phyloP scores from a whole-genome alignment of 2,113 vertebrate species.

The Lagopus leucura region DNA sequence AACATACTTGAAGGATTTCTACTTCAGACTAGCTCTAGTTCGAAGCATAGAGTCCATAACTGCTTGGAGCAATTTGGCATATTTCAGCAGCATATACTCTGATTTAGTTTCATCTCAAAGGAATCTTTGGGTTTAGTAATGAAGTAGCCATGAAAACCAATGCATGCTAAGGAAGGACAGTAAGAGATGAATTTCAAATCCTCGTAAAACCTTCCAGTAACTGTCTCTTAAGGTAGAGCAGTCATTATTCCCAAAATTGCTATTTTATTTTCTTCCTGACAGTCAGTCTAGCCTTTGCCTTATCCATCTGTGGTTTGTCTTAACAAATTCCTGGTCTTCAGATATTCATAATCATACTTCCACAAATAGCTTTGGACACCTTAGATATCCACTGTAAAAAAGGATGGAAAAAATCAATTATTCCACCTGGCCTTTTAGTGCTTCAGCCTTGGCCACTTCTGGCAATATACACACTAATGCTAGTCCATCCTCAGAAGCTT shows the following conservation, averaged over 20 bases:
- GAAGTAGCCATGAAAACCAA: not conserved
- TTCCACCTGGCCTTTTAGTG: not conserved
- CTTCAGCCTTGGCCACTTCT: not conserved
- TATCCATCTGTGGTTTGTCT: not conserved
- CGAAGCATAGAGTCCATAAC: not conserved
- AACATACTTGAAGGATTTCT: not conserved
- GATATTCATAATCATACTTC: not conserved
- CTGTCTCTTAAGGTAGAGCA: not conserved
- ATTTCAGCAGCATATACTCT: not conserved
- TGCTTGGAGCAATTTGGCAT: not conserved
- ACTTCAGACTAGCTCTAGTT: not conserved
- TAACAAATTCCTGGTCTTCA: not conserved
- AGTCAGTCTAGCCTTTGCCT: not conserved
- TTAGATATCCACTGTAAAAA: not conserved
- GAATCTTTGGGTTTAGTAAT: not conserved
- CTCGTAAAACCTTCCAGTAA: not conserved
- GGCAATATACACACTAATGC: not conserved
- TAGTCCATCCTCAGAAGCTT: not conserved
- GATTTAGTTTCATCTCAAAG: not conserved
- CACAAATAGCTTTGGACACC: not conserved
- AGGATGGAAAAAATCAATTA: rapidly evolving
- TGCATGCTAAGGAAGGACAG: not conserved
- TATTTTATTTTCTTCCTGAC: constrained; percentile 26
- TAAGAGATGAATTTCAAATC: not conserved
- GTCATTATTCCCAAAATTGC: not conserved